phyloP scores from a whole-genome alignment of 2,888 invertebrate species.

The Calephelis perditalis region DNA sequence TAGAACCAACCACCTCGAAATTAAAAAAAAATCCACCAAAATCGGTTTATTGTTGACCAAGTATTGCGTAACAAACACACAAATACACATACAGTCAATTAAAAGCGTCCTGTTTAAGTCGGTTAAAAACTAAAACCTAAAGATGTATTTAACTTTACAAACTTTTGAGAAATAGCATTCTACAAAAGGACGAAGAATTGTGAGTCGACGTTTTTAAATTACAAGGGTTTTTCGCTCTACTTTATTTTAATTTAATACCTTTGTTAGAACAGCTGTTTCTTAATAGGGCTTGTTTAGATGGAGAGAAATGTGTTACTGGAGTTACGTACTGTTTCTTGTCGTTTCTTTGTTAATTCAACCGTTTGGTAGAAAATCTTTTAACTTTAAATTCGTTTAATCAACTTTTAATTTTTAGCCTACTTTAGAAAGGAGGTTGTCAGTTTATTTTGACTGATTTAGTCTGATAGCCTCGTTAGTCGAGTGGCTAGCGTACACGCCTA shows the following conservation, averaged over 20 bases:
- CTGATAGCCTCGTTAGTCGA: too few relatives aligned
- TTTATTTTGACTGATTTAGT: too few relatives aligned
- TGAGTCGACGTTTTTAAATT: constrained; percentile 30
- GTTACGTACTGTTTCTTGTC: constrained; percentile 14
- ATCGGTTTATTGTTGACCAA: too few relatives aligned
- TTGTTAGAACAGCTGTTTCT: constrained; percentile 58
- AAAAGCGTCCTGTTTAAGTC: too few relatives aligned
- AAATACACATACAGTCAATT: too few relatives aligned
- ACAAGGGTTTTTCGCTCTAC: constrained; percentile 36
- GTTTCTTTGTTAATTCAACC: constrained; percentile 6
- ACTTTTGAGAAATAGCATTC: not conserved
- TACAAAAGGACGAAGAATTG: constrained; percentile 16
- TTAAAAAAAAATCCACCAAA: too few relatives aligned
- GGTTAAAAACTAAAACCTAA: constrained; percentile 22
- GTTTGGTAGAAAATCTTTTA: not conserved
- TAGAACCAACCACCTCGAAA: too few relatives aligned
- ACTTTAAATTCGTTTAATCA: not conserved
- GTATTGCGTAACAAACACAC: too few relatives aligned
- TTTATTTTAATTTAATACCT: constrained; percentile 59
- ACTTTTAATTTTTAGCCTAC: too few relatives aligned
- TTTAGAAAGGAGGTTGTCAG: too few relatives aligned
- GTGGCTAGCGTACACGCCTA: too few relatives aligned
- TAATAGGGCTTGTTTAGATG: constrained; percentile 44
- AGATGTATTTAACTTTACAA: not conserved
- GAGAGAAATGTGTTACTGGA: constrained; percentile 39